phyloP scores from a whole-genome alignment of 2,797 vertebrate genomes.

The Simalia tracyae region DNA sequence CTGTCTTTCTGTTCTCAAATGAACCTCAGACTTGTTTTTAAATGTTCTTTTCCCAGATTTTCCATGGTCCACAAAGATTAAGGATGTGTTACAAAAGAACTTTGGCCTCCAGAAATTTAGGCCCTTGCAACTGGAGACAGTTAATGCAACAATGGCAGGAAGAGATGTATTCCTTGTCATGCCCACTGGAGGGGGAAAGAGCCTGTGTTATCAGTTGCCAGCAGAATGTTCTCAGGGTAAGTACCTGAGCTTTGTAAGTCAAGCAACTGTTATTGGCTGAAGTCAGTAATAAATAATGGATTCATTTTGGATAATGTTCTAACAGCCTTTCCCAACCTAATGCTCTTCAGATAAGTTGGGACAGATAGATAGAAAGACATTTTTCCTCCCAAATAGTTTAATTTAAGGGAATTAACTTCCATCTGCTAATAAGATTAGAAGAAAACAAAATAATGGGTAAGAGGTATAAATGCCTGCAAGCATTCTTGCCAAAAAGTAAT shows the following conservation, averaged over 20 bases:
- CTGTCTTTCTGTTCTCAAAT: background rate
- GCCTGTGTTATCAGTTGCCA: slow-evolving; percentile 94
- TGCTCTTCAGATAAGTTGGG: background rate
- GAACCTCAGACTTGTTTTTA: background rate
- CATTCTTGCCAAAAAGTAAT: no score
- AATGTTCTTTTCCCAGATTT: slow-evolving; percentile 78
- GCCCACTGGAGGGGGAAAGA: slow-evolving; percentile 96
- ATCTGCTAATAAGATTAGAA: background rate
- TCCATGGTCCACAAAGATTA: slow-evolving; percentile 84
- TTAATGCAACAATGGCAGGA: slow-evolving; percentile 88
- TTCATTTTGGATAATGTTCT: background rate
- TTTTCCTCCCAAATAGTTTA: background rate
- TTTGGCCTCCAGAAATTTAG: slow-evolving; percentile 87
- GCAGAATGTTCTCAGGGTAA: slow-evolving; percentile 88
- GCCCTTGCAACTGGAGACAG: slow-evolving; percentile 85
- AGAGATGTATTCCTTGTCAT: slow-evolving; percentile 93
- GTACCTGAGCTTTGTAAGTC: background rate
- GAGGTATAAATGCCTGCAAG: no score
- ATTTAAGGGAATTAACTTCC: background rate
- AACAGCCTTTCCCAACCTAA: background rate
- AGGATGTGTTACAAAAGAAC: slow-evolving; percentile 72
- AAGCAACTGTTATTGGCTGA: background rate
- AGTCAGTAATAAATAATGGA: background rate
- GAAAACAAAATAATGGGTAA: no score
- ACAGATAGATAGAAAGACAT: background rate